These are phyloP conservation scores for Athalia circularis DNA, from an alignment of 2,888 invertebrate genomes.

Conservation along the genomic window DNA sequence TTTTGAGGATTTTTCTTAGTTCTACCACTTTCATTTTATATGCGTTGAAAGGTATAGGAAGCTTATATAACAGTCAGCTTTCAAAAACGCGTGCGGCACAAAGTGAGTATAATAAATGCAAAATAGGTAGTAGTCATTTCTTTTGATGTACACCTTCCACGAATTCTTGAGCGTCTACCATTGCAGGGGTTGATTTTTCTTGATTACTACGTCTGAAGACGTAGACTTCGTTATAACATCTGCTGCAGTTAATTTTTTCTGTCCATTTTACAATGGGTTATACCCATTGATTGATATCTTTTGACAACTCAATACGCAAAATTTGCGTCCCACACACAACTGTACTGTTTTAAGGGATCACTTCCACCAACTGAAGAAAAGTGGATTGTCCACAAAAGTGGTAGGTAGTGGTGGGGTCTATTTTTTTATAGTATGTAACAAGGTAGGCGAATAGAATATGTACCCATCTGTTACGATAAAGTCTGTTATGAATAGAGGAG, in stretches of 20 bases:
- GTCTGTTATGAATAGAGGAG: background rate
- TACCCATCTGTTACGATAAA: no score
- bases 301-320: no score
- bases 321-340: no score
- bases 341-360: background rate
- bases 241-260: no score
- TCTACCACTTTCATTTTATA: no score
- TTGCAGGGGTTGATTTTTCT: background rate
- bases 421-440: background rate
- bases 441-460: background rate
- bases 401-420: no score
- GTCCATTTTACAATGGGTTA: no score
- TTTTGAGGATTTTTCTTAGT: no score
- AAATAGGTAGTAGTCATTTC: conserved; percentile 5
- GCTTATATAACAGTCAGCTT: conserved; percentile 17
- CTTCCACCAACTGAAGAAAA: background rate
- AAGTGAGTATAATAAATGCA: background rate
- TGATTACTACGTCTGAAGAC: no score
- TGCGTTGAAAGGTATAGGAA: background rate
- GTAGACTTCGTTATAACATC: no score
- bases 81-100: conserved; percentile 9
- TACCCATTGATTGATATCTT: no score
- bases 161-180: background rate
- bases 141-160: conserved; percentile 3
- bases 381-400: background rate